Percentiles rank a stretch among this genome's conserved stretches.
phyloP scores from a whole-genome alignment of 2,113 vertebrate genomes.

The Myxocyprinus asiaticus region DNA sequence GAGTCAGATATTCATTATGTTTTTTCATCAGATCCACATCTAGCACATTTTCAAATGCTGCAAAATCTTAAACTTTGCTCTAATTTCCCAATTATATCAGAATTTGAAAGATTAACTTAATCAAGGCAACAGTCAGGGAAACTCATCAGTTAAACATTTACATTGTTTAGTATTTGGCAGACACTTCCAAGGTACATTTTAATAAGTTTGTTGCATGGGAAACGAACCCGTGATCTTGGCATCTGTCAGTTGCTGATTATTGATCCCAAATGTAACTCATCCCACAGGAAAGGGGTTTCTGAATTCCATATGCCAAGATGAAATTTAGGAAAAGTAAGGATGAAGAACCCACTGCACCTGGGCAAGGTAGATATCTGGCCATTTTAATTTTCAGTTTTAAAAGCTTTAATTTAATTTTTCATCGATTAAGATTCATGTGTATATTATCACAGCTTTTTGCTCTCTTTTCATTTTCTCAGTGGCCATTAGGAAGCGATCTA shows the following conservation, averaged over 20 bases:
- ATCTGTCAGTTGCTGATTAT: background rate
- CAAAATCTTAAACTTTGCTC: background rate
- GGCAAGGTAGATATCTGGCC: constrained; percentile 65
- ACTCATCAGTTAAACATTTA: background rate
- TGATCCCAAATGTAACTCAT: background rate
- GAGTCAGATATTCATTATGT: constrained; percentile 22
- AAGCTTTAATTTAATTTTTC: background rate
- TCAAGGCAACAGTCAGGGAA: background rate
- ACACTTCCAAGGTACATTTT: too few relatives aligned
- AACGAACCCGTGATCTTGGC: too few relatives aligned
- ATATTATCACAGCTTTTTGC: too few relatives aligned
- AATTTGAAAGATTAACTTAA: background rate
- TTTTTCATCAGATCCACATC: background rate
- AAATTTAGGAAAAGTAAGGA: constrained; percentile 68
- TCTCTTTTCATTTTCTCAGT: constrained; percentile 54
- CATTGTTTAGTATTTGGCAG: too few relatives aligned
- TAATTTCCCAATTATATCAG: background rate
- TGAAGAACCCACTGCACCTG: constrained; percentile 67
- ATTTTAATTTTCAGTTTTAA: background rate
- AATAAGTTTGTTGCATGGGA: too few relatives aligned
- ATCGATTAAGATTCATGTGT: background rate
- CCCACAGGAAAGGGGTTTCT: background rate
- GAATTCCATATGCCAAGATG: constrained; percentile 58
- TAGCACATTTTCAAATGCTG: background rate
- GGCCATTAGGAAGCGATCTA: constrained; percentile 74